Percentiles rank a stretch among this genome's conserved stretches.
Conservation (phyloP, 2,113 vertebrate genomes). For the Tautogolabrus adspersus region DNA sequence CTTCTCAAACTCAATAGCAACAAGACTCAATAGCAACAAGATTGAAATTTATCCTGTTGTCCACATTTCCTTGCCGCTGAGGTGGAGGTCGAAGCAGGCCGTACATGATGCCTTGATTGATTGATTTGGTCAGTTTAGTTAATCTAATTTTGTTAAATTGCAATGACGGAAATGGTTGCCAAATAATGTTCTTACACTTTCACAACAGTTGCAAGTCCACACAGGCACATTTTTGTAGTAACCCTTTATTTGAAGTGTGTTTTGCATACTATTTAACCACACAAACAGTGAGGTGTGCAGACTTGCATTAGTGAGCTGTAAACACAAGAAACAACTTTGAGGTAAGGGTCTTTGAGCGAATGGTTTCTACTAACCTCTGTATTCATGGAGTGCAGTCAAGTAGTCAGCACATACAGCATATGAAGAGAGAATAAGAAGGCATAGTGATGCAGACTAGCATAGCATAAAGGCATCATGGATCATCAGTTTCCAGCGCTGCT, state of each 20-base stretch:
- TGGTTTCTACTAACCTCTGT: constrained; percentile 33
- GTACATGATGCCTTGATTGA: too few relatives aligned
- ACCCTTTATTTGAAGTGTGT: neutral
- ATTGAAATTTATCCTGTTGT: too few relatives aligned
- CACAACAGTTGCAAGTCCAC: neutral
- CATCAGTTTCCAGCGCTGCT: constrained; percentile 70
- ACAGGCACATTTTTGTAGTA: neutral
- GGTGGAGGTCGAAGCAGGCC: too few relatives aligned
- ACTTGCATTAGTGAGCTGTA: neutral
- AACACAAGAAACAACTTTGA: constrained; percentile 13
- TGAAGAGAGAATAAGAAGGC: constrained; percentile 33
- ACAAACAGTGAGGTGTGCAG: neutral
- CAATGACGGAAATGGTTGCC: neutral
- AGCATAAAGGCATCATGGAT: constrained; percentile 80
- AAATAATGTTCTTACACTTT: neutral
- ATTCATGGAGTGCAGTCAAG: constrained; percentile 36
- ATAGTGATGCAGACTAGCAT: constrained; percentile 53
- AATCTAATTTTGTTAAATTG: fast-evolving
- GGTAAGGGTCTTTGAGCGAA: constrained; percentile 25
- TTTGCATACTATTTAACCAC: neutral
- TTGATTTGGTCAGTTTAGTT: neutral
- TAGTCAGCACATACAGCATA: constrained; percentile 52
- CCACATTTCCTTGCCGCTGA: too few relatives aligned
- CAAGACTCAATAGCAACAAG: too few relatives aligned
- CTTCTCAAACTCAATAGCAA: too few relatives aligned